These are phyloP conservation scores for Gerris buenoi DNA, from an alignment of 1,140 invertebrate genomes.

Conservation along the genomic window DNA sequence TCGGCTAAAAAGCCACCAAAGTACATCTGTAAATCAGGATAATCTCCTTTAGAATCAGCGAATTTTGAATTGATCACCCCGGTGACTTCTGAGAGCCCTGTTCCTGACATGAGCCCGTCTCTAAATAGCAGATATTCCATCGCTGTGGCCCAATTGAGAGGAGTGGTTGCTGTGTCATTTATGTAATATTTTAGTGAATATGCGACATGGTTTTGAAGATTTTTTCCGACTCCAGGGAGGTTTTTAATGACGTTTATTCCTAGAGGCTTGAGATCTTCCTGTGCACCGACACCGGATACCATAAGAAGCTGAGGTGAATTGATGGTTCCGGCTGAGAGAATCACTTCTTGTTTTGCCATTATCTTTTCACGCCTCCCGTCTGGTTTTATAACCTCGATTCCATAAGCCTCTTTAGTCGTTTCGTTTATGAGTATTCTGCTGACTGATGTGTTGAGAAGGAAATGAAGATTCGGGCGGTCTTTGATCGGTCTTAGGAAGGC, in stretches of 20 bases:
- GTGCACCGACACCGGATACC: conserved; percentile 65
- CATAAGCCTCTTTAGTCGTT: conserved; percentile 46
- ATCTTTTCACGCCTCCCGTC: conserved; percentile 39
- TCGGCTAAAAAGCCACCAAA: conserved; percentile 69
- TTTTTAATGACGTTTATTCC: conserved; percentile 51
- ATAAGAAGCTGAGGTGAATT: conserved; percentile 71
- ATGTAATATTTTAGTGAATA: conserved; percentile 60
- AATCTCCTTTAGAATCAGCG: conserved; percentile 51
- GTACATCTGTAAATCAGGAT: conserved; percentile 72
- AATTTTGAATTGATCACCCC: conserved; percentile 61
- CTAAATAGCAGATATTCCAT: conserved; percentile 72
- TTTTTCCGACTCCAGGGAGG: conserved; percentile 69
- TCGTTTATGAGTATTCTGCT: conserved; percentile 54
- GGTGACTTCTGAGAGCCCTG: conserved; percentile 66
- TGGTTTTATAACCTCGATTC: conserved; percentile 45
- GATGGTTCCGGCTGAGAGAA: conserved; percentile 50
- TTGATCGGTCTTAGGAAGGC: conserved; percentile 57
- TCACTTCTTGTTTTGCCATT: conserved; percentile 46
- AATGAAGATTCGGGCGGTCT: conserved; percentile 55
- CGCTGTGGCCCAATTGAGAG: conserved; percentile 71
- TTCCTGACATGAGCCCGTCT: conserved; percentile 70
- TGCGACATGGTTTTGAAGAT: conserved; percentile 76
- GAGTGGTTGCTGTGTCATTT: conserved; percentile 63
- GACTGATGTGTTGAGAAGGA: conserved; percentile 59
- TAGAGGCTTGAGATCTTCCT: conserved; percentile 44